Conservation (phyloP, 2,113 vertebrate species). For the Coptodon rendalli region DNA sequence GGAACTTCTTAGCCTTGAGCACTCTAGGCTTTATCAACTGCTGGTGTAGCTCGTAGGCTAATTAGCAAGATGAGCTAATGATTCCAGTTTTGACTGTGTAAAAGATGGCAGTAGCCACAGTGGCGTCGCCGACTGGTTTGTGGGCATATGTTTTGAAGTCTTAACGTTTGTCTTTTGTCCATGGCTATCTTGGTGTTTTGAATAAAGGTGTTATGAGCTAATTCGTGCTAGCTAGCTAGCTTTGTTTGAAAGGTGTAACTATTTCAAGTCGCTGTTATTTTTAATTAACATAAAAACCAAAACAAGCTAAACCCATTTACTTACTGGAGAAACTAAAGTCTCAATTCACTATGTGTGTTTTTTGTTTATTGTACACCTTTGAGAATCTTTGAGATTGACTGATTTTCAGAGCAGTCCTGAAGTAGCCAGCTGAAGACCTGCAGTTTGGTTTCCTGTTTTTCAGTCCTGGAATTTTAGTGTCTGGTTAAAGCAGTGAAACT, state of each 20-base stretch:
- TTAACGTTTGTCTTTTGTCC: neutral
- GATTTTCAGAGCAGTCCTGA: neutral
- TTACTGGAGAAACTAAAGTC: neutral
- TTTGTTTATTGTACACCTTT: neutral
- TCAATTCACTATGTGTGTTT: neutral
- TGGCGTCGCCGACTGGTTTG: neutral
- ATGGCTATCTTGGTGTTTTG: neutral
- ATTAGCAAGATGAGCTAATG: neutral
- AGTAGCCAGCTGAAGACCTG: neutral
- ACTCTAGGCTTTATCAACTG: neutral
- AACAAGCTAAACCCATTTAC: rapidly evolving
- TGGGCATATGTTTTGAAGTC: neutral
- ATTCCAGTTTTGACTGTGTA: neutral
- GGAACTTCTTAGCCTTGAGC: neutral
- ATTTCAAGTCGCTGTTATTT: neutral
- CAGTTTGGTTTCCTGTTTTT: neutral
- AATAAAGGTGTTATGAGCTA: neutral
- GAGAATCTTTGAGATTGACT: neutral
- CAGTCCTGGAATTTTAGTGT: neutral
- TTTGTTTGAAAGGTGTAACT: rapidly evolving
- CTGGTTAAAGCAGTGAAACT: neutral
- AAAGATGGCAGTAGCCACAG: neutral
- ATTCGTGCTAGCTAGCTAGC: neutral
- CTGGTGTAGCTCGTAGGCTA: neutral
- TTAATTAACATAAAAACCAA: neutral